phyloP scores from a whole-genome alignment of 1,140 invertebrate genomes.

The Polyergus mexicanus region DNA sequence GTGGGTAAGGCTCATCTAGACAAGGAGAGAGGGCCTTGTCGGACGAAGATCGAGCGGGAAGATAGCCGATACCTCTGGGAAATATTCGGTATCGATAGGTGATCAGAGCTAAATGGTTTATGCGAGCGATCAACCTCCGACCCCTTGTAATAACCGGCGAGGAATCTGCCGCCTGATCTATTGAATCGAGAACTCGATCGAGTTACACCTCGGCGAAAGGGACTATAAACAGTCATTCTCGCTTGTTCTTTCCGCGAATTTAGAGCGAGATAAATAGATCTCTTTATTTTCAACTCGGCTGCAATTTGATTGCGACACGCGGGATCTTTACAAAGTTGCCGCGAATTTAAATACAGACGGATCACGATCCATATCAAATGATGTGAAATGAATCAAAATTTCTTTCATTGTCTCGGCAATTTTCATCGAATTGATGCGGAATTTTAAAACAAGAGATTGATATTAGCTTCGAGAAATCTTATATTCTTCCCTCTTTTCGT shows the following conservation, averaged over 20 bases:
- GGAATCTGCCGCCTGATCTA: constrained; percentile 85
- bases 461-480: no score
- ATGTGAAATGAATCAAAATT: no score
- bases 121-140: constrained; percentile 83
- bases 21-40: constrained; percentile 74
- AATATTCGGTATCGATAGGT: constrained; percentile 84
- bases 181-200: constrained; percentile 83
- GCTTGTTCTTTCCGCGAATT: constrained; percentile 17
- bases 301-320: no score
- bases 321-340: no score
- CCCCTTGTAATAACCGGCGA: constrained; percentile 83
- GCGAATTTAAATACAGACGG: no score
- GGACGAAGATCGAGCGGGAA: constrained; percentile 72
- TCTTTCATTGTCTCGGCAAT: no score
- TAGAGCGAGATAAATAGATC: neutral
- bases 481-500: no score
- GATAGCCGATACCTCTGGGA: constrained; percentile 84
- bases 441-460: no score
- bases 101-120: constrained; percentile 84
- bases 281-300: neutral
- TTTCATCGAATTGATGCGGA: no score
- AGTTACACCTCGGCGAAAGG: constrained; percentile 77
- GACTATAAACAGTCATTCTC: constrained; percentile 34
- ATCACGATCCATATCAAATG: no score
- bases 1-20: constrained; percentile 78